phyloP scores from a whole-genome alignment of 2,888 invertebrate genomes.

The Fragum sueziense region DNA sequence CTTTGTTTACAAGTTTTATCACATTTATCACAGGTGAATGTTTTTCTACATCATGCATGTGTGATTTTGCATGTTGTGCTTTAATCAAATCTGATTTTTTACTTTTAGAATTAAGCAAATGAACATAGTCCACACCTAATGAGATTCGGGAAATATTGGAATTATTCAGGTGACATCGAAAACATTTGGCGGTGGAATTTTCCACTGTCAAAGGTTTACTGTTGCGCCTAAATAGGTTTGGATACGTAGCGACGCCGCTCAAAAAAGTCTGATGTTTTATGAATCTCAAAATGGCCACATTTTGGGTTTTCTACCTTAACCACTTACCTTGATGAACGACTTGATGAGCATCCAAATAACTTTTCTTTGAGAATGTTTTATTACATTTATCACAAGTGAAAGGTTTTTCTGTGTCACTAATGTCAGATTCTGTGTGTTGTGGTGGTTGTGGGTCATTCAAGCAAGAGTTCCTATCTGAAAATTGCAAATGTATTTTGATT shows the following conservation, averaged over 20 bases:
- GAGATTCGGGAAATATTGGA: too few species aligned
- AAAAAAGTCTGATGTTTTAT: too few species aligned
- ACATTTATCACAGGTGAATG: not conserved
- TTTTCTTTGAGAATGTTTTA: slow-evolving; percentile 3
- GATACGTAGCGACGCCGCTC: too few species aligned
- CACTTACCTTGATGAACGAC: slow-evolving; percentile 12
- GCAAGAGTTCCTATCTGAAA: slow-evolving; percentile 4
- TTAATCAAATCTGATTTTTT: not conserved
- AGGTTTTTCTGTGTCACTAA: not conserved
- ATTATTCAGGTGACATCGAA: too few species aligned
- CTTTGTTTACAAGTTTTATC: not conserved
- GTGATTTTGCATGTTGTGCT: not conserved
- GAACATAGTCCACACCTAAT: too few species aligned
- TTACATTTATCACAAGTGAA: not conserved
- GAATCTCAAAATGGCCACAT: too few species aligned
- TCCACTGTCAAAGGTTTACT: too few species aligned
- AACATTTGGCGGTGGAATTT: too few species aligned
- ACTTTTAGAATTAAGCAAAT: not conserved
- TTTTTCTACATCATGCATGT: not conserved
- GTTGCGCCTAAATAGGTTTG: too few species aligned
- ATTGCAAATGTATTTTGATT: not conserved
- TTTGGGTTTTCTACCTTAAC: too few species aligned
- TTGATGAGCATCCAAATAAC: not conserved
- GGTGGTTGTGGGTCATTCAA: not conserved
- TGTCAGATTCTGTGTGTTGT: slow-evolving; percentile 4